Evolutionary conservation across 2,888 invertebrate genomes (phyloP).

Genomic region (Ametastegia equiseti): DNA sequence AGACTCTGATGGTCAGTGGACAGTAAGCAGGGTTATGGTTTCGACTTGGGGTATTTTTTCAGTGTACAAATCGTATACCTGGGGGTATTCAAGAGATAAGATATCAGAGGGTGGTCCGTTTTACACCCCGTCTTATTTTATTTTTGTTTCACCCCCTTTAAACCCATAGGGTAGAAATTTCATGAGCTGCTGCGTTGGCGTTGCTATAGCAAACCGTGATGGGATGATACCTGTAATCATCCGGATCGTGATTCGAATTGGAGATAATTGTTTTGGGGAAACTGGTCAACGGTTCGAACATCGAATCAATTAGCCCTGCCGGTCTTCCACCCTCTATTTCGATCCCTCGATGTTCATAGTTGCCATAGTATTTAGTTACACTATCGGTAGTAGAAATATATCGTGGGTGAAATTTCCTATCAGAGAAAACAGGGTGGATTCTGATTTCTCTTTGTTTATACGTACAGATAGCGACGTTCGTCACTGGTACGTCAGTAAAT

Average conservation of each 20-base stretch:
- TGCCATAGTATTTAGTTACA: no score
- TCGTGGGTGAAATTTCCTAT: background rate
- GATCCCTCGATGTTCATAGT: no score
- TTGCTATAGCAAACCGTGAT: background rate
- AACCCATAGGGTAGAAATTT: background rate
- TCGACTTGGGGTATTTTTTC: background rate
- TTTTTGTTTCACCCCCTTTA: background rate
- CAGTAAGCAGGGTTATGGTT: background rate
- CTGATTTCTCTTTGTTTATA: background rate
- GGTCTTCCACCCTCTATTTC: background rate
- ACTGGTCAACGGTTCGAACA: background rate
- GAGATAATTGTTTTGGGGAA: background rate
- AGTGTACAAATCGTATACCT: constrained; percentile 1
- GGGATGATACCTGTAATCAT: background rate
- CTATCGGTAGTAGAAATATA: background rate
- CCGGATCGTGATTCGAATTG: background rate
- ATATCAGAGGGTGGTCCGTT: background rate
- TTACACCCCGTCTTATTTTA: background rate
- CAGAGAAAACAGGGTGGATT: background rate
- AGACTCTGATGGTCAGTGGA: background rate
- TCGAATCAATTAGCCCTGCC: background rate
- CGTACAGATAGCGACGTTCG: background rate
- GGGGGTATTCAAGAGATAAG: constrained; percentile 8
- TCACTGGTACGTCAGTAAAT: no score
- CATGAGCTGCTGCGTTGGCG: background rate